Evolutionary conservation across 1,140 invertebrate genomes (phyloP), one percentile per base, ranked within the genome.

Genomic region (Camponotus floridanus): DNA sequence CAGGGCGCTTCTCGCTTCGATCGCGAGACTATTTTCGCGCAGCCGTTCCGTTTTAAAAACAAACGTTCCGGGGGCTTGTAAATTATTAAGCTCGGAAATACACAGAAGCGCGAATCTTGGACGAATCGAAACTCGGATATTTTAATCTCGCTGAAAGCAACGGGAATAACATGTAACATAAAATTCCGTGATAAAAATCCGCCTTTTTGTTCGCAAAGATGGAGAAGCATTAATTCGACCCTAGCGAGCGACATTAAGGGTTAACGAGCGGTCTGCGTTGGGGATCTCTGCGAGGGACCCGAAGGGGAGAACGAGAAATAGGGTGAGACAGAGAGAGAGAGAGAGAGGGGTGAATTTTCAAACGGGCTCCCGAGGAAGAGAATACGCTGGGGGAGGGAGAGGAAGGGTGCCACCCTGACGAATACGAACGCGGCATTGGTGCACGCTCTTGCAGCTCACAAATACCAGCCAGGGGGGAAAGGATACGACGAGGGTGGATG

Each of bases 361-460:
- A 90, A 89, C 45, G 73, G 26, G 68, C 55, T 85, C 64, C 61
- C 62, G 65, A 71, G 55, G 57, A 70, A 48, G 57, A 36, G 74
- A 31, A 21, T 9, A 45, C 31, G 45, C 26, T 8, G 18, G n/a
- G 36, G 13, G 65, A 33, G 13, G 62, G 13, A 21, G 36, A 71
- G 57, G 7, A 39, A 74, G 80, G 73, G 71, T 76, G 59, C 81
- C 55, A 73, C 68, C 68, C 84, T 85, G 76, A 59, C 45, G 62
- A 85, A 85, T 36, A 45, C 57, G 87, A 83, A 57, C 55, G 81
- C 74, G 26, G 76, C 42, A 80, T 80, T 61, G 61, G 64, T 68
- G 76, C 70, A 89, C 91, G 91, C 86, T 90, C 86, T 92, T 92
- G 87, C 88, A 87, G 88, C 76, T 79, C 15, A 80, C 88, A 85